Percentiles rank a stretch among this genome's conserved stretches.
phyloP scores from a whole-genome alignment of 2,888 invertebrate genomes.

The Hypolimnas misippus region DNA sequence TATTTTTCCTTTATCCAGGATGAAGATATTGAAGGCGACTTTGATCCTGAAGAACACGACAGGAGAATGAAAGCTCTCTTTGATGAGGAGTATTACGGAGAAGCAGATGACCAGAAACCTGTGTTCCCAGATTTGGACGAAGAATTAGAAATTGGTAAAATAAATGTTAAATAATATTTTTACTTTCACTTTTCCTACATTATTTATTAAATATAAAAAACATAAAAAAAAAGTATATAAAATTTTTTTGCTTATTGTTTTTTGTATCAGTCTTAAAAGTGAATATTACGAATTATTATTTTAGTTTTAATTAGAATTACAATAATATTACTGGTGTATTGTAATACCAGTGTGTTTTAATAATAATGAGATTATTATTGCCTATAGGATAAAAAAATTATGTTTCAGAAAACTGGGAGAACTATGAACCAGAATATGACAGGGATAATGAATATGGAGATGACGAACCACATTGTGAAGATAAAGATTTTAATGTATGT shows the following conservation, averaged over 20 bases:
- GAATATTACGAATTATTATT: too few species aligned
- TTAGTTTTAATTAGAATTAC: too few species aligned
- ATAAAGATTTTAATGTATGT: slow-evolving; percentile 90
- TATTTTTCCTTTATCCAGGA: slow-evolving; percentile 77
- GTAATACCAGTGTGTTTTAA: too few species aligned
- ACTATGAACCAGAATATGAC: slow-evolving; percentile 75
- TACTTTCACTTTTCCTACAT: background rate
- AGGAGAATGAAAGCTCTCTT: slow-evolving; percentile 93
- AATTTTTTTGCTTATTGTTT: too few species aligned
- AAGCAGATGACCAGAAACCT: slow-evolving; percentile 90
- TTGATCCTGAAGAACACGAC: slow-evolving; percentile 95
- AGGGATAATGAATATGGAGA: slow-evolving; percentile 19
- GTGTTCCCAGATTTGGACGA: slow-evolving; percentile 92
- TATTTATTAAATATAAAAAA: too few species aligned
- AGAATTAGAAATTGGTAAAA: slow-evolving; percentile 85
- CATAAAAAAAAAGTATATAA: too few species aligned
- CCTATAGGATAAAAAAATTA: too few species aligned
- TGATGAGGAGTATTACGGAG: slow-evolving; percentile 93
- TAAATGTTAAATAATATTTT: background rate
- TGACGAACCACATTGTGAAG: slow-evolving; percentile 87
- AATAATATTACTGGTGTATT: too few species aligned
- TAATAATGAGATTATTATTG: too few species aligned
- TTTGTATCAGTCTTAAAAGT: too few species aligned
- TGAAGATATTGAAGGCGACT: slow-evolving; percentile 94
- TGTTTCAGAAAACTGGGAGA: slow-evolving; percentile 89